These are phyloP conservation scores for Hippocampus barbouri DNA, from an alignment of 2,113 vertebrate genomes.

Conservation along the genomic window DNA sequence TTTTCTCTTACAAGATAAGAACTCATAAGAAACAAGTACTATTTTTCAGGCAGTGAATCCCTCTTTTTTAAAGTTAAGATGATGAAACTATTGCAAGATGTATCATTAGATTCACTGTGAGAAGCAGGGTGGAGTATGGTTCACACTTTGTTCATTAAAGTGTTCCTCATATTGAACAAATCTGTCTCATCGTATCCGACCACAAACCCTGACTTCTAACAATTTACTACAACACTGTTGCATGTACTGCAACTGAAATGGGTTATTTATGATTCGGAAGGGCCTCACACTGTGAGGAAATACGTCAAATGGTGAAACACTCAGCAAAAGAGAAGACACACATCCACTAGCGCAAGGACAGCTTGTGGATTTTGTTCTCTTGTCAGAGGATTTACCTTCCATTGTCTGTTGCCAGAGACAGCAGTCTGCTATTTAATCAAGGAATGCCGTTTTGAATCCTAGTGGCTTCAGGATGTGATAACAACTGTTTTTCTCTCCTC, in stretches of 20 bases:
- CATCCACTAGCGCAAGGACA: conserved; percentile 20
- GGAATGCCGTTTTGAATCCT: conserved; percentile 36
- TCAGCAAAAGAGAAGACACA: conserved; percentile 17
- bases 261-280: conserved; percentile 13
- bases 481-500: conserved; percentile 23
- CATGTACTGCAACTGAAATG: background rate
- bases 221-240: background rate
- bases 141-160: background rate
- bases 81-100: background rate
- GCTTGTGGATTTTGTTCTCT: conserved; percentile 31
- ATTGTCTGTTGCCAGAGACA: conserved; percentile 48
- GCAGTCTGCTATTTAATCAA: conserved; percentile 43
- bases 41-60: background rate
- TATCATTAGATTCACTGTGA: background rate
- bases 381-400: conserved; percentile 57
- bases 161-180: background rate
- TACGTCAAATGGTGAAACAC: conserved; percentile 27
- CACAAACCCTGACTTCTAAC: background rate
- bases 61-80: background rate
- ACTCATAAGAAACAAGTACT: background rate
- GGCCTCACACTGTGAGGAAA: conserved; percentile 3
- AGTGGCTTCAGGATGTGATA: conserved; percentile 37
- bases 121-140: background rate
- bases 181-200: background rate
- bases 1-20: background rate